Conservation (phyloP, 2,113 vertebrate genomes). For the Periophthalmodon schlosseri region DNA sequence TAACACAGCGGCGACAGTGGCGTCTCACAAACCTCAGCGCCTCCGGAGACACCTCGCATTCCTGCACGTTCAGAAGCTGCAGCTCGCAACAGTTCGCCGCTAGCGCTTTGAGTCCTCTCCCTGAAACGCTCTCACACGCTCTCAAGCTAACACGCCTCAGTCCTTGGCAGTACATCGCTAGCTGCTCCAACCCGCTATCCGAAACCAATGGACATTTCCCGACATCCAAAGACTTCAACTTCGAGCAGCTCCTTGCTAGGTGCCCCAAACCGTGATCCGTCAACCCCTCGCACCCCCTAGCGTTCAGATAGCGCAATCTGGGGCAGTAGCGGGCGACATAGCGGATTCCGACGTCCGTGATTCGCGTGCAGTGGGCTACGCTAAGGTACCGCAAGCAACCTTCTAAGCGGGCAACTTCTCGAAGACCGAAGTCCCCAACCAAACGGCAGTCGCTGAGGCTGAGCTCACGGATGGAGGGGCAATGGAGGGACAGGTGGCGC, state of each 20-base stretch:
- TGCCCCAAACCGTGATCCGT: constrained; percentile 96
- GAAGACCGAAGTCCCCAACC: constrained; percentile 92
- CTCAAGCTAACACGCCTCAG: constrained; percentile 92
- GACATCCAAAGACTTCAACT: constrained; percentile 93
- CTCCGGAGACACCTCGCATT: constrained; percentile 94
- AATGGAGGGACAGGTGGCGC: constrained; percentile 94
- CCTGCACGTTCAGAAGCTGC: constrained; percentile 96
- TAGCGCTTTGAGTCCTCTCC: constrained; percentile 89
- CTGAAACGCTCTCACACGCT: constrained; percentile 92
- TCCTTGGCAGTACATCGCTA: constrained; percentile 93
- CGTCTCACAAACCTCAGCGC: constrained; percentile 90
- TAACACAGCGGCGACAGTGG: constrained; percentile 93
- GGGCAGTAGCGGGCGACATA: constrained; percentile 97
- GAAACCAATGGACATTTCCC: constrained; percentile 96
- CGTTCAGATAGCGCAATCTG: constrained; percentile 96
- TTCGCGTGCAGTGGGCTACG: constrained; percentile 93
- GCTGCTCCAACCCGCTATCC: constrained; percentile 88
- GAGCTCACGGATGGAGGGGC: constrained; percentile 87
- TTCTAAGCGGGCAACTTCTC: constrained; percentile 95
- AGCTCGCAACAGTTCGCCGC: constrained; percentile 95
- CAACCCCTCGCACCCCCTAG: constrained; percentile 94
- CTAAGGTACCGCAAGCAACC: constrained; percentile 93
- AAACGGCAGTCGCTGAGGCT: constrained; percentile 96
- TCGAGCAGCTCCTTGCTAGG: constrained; percentile 93
- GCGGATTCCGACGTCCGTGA: constrained; percentile 95